These are phyloP conservation scores for Dipodomys ordii DNA, from an alignment of 2,113 vertebrate species.

Conservation along the genomic window DNA sequence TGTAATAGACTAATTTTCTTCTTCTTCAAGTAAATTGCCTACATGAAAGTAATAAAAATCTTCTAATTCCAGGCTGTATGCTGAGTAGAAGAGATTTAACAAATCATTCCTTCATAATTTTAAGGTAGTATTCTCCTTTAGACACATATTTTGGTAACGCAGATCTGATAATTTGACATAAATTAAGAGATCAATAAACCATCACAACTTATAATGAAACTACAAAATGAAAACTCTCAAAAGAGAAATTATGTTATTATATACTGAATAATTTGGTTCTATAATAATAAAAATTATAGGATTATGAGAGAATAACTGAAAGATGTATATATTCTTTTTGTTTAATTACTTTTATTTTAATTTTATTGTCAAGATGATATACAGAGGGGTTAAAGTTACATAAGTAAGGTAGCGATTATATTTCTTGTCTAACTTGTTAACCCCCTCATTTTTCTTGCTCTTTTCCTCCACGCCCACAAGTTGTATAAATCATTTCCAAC, in stretches of 20 bases:
- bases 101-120: background rate
- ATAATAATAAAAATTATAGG: background rate
- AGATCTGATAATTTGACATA: background rate
- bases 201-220: constrained; percentile 54
- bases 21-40: background rate
- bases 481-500: too few species aligned
- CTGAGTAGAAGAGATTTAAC: background rate
- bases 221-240: constrained; percentile 21
- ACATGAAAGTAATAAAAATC: background rate
- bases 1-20: background rate
- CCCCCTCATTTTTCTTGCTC: too few species aligned
- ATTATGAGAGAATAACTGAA: background rate
- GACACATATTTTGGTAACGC: background rate
- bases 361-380: too few species aligned
- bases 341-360: too few species aligned
- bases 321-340: too few species aligned
- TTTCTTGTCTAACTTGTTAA: too few species aligned
- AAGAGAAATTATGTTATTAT: background rate
- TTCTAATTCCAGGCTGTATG: background rate
- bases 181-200: background rate
- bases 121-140: background rate
- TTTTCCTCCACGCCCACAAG: too few species aligned
- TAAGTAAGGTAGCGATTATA: too few species aligned
- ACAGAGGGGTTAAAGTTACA: too few species aligned
- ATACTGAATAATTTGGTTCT: background rate